Base-by-base conservation (phyloP, 2,113 vertebrate genomes). In the Microcebus tavaratra region DNA sequence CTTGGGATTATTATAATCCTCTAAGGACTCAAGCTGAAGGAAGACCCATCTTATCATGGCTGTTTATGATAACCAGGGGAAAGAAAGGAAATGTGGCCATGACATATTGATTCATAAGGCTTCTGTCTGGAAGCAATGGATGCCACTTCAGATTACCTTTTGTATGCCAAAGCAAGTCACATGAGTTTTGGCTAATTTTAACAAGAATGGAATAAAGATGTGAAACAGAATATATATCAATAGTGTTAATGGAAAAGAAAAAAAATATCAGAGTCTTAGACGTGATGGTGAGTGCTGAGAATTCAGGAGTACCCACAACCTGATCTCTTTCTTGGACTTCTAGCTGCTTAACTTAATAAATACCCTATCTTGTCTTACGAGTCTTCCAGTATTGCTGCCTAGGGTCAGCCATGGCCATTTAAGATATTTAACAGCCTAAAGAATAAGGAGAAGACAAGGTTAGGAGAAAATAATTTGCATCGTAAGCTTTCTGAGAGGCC, bases 71-170 rank as follows among this genome's bases (percentile, higher is more conserved):
- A n/a, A 63, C 36, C 70, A 53, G 13, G 6, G 13, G 39, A 89
- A 48, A 34, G 21, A 63, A 59, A 88, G 1, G 21, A n/a, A 48
- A 45, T 70, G 14, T 53, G 36, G 39, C 61, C 39, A 81, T 94
- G 88, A 86, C 20, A 39, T 3, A 48, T 1, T 59, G 20, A 4
- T 31, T 96, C 39, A 17, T 72, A 48, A 89, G 57, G 7, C 31
- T 92, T 95, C 75, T 85, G n/a, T 93, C 45, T 91, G 42, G 90
- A 82, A 95, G 55, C 84, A 80, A 68, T 72, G 68, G 36, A 87
- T 90, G 65, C 42, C 67, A 92, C n/a, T 90, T 92, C 21, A 34
- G 25, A 59, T 90, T 75, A 53, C 11, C 14, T 91, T 93, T 85
- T 50, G 42, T 4, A 29, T 53, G n/a, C 39, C 82, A 73, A 90